phyloP scores from a whole-genome alignment of 1,140 invertebrate genomes.

The Papilio machaon region DNA sequence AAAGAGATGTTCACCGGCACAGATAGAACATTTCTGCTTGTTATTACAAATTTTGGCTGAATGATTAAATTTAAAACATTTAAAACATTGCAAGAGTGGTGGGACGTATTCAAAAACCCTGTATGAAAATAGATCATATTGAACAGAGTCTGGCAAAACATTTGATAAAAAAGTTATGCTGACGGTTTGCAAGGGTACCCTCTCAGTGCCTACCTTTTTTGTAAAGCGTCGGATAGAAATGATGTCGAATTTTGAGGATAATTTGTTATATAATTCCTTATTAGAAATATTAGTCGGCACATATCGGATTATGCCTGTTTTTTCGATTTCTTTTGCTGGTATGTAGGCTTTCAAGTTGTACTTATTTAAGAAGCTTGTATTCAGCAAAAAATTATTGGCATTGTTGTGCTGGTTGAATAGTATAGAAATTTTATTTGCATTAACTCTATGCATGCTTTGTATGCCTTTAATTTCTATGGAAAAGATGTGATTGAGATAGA shows the following conservation, averaged over 20 bases:
- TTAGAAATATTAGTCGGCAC: slow-evolving; percentile 44
- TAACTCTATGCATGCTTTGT: too few species aligned
- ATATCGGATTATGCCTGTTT: slow-evolving; percentile 42
- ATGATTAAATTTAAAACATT: slow-evolving; percentile 38
- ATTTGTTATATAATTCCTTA: slow-evolving; percentile 42
- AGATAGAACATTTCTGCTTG: too few species aligned
- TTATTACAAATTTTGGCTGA: background rate
- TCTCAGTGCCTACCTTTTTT: slow-evolving; percentile 37
- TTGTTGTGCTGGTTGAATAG: slow-evolving; percentile 45
- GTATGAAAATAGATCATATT: slow-evolving; percentile 41
- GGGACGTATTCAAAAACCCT: slow-evolving; percentile 42
- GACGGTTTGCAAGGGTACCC: slow-evolving; percentile 39
- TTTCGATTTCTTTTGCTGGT: slow-evolving; percentile 44
- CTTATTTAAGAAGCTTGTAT: slow-evolving; percentile 39
- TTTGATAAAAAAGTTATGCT: slow-evolving; percentile 42
- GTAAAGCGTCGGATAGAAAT: slow-evolving; percentile 40
- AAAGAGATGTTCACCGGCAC: too few species aligned
- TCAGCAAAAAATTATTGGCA: slow-evolving; percentile 42
- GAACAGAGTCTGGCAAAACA: slow-evolving; percentile 19
- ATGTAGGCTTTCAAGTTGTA: slow-evolving; percentile 43
- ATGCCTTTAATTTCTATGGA: slow-evolving; percentile 9
- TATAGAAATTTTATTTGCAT: slow-evolving; percentile 40
- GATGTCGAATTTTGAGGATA: slow-evolving; percentile 43
- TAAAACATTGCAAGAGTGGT: slow-evolving; percentile 39
- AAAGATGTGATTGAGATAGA: too few species aligned